Base-by-base conservation (phyloP, 2,797 vertebrate genomes). In the Lepilemur septentrionalis region DNA sequence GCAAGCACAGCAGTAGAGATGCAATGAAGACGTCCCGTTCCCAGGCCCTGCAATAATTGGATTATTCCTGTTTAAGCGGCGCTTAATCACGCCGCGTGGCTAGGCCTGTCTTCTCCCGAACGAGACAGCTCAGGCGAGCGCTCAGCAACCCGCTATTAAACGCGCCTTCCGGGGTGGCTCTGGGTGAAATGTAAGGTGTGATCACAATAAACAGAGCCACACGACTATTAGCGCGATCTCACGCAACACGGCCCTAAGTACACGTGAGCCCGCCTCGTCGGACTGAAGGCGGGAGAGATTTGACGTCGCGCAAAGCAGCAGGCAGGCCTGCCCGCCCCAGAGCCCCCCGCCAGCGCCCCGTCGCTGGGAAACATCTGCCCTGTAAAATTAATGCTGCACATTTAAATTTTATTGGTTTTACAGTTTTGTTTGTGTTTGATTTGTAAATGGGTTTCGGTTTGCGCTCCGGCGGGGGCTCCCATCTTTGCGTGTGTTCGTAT, bases 351-450 rank as follows among this genome's bases (percentile, higher is more conserved):
- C 6, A 4, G 14, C 2, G 41, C 46, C 2, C 25, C 0, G 46
- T 50, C 92, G 46, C 73, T 0, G 7, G 80, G 87, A 43, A 81
- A 82, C 50, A 70, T 67, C 92, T 81, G 89, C 89, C 61, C 43
- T 72, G 43, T 43, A 89, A 86, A 89, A 67, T 30, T 28, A 85
- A 23, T n/a, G 80, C 89, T 28, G 69, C 86, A 46, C 46, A 83
- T 97, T 73, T 91, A 69, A 61, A 14, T 91, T 30, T 79, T 83
- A 82, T 69, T 69, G 93, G 63, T 67, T 78, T 92, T 23, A 35
- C 75, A 38, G 78, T 35, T 67, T 59, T 65, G 75, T 70, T 85
- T 93, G 85, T 89, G 75, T 83, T 93, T 87, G 61, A 90, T 94
- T 38, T 90, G 76, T 61, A 83, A 87, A 67, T 41, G 73, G 50